Conservation (phyloP, 2,888 invertebrate genomes). For the Pedicia rivosa region DNA sequence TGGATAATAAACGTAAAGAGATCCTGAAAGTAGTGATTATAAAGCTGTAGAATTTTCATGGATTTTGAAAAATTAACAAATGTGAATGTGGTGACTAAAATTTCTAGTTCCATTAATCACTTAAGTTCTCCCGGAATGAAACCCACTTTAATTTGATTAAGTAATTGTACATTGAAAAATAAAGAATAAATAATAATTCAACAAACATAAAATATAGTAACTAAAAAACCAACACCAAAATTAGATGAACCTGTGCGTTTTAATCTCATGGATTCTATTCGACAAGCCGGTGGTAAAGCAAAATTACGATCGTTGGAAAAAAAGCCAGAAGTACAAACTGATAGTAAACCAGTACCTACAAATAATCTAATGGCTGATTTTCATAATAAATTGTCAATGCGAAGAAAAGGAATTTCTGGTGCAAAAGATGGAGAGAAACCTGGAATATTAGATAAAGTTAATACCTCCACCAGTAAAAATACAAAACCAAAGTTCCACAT, state of each 20-base stretch:
- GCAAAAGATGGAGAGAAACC: conserved; percentile 27
- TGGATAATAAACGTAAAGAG: too few species aligned
- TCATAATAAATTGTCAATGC: conserved; percentile 66
- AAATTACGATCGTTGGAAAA: conserved; percentile 43
- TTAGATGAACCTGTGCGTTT: conserved; percentile 42
- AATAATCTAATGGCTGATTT: conserved; percentile 85
- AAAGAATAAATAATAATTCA: conserved; percentile 23
- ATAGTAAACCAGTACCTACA: conserved; percentile 30
- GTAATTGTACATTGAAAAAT: conserved; percentile 29
- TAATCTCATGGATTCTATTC: conserved; percentile 78
- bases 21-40: too few species aligned
- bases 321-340: conserved; percentile 15
- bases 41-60: too few species aligned
- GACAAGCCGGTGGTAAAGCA: conserved; percentile 75
- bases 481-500: conserved; percentile 29
- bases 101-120: not conserved
- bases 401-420: conserved; percentile 75
- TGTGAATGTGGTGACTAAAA: too few species aligned
- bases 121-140: conserved; percentile 33
- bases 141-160: conserved; percentile 57
- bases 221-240: conserved; percentile 11
- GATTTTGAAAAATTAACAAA: too few species aligned
- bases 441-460: conserved; percentile 46
- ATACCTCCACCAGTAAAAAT: conserved; percentile 49
- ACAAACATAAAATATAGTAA: conserved; percentile 12